Conservation (phyloP, 2,113 vertebrate genomes). For the Microtus oregoni region DNA sequence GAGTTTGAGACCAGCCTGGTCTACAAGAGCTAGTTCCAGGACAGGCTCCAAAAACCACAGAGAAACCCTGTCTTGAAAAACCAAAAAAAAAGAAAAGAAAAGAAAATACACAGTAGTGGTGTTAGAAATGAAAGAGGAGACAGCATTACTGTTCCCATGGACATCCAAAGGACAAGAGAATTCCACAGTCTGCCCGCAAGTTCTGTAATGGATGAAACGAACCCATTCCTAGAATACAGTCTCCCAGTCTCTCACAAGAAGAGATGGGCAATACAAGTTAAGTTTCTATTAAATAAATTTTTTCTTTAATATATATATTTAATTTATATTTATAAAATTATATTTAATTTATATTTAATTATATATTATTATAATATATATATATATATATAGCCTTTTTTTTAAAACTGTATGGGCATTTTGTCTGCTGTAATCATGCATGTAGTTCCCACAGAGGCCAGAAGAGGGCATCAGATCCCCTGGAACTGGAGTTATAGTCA, state of each 20-base stretch:
- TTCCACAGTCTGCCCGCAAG: background rate
- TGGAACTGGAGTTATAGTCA: background rate
- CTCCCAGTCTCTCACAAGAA: background rate
- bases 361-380: too few species aligned
- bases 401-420: background rate
- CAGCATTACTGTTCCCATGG: background rate
- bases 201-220: background rate
- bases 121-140: background rate
- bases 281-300: background rate
- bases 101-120: background rate
- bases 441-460: background rate
- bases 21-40: too few species aligned
- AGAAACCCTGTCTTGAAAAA: too few species aligned
- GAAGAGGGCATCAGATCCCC: background rate
- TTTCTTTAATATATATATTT: background rate
- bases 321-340: too few species aligned
- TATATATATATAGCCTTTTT: background rate
- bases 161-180: background rate
- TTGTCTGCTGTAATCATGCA: background rate
- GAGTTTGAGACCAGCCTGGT: too few species aligned
- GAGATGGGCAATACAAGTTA: background rate
- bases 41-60: too few species aligned
- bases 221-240: background rate
- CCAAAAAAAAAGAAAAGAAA: too few species aligned
- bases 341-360: too few species aligned